Evolutionary conservation across 2,797 vertebrate genomes (phyloP).

Genomic region (Fistularia commersonii): DNA sequence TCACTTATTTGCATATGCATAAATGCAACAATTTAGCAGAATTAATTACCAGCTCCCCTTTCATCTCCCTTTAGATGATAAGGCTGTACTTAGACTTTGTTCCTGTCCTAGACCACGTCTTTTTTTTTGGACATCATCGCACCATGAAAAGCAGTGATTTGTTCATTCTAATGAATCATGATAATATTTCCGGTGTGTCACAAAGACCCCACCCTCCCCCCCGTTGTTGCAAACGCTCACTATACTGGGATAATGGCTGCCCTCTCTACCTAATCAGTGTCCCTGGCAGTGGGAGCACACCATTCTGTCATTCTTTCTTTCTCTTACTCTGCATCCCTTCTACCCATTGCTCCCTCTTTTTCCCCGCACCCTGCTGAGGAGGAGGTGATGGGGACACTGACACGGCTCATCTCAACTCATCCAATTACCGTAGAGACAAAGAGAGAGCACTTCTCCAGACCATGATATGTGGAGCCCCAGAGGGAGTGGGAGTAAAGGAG

Average conservation of each 20-base stretch:
- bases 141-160: slow-evolving; percentile 68
- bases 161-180: slow-evolving; percentile 68
- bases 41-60: slow-evolving; percentile 47
- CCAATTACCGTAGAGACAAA: slow-evolving; percentile 73
- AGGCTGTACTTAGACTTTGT: slow-evolving; percentile 48
- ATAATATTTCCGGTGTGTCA: slow-evolving; percentile 72
- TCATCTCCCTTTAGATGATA: slow-evolving; percentile 55
- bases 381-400: slow-evolving; percentile 68
- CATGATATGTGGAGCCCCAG: slow-evolving; percentile 48
- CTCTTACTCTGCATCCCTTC: slow-evolving; percentile 18
- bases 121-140: slow-evolving; percentile 59
- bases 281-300: slow-evolving; percentile 41
- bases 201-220: slow-evolving; percentile 36
- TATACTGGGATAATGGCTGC: slow-evolving; percentile 60
- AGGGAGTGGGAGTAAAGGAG: slow-evolving; percentile 32
- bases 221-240: slow-evolving; percentile 49
- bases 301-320: slow-evolving; percentile 26
- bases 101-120: slow-evolving; percentile 27
- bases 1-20: slow-evolving; percentile 53
- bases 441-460: slow-evolving; percentile 52
- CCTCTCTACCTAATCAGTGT: slow-evolving; percentile 60
- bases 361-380: slow-evolving; percentile 53
- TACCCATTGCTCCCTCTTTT: slow-evolving; percentile 25
- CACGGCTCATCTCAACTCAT: slow-evolving; percentile 67
- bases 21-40: slow-evolving; percentile 46